Evolutionary conservation across 2,797 vertebrate genomes (phyloP).

Genomic region (Pristis pectinata): DNA sequence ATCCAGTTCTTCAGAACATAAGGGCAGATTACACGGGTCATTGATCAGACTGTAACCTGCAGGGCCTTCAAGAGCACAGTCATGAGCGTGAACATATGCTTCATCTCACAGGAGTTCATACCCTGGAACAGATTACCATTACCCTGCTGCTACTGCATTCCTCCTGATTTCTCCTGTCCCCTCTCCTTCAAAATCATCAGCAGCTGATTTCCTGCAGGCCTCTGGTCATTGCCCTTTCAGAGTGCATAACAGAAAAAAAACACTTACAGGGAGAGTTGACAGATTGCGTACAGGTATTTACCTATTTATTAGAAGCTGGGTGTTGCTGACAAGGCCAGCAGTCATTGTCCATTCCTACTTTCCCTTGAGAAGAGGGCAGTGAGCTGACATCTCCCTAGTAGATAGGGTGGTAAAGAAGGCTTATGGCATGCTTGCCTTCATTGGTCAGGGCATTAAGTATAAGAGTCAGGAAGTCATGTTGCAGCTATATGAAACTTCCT

Average conservation of each 20-base stretch:
- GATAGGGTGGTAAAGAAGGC: too few relatives aligned
- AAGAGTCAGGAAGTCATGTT: too few relatives aligned
- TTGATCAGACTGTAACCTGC: constrained; percentile 24
- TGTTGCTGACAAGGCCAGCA: too few relatives aligned
- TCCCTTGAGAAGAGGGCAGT: background rate
- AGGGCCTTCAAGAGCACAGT: constrained; percentile 24
- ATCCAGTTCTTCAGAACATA: constrained; percentile 33
- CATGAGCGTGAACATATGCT: constrained; percentile 3
- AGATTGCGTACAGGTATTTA: background rate
- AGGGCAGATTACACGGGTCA: constrained; percentile 52
- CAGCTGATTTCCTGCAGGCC: background rate
- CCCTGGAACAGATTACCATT: background rate
- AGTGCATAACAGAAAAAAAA: background rate
- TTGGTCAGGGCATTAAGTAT: too few relatives aligned
- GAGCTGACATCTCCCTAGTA: background rate
- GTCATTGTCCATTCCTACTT: background rate
- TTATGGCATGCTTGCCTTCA: too few relatives aligned
- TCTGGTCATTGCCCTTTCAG: background rate
- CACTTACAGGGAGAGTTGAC: background rate
- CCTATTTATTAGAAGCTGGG: too few relatives aligned
- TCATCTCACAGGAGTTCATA: constrained; percentile 10
- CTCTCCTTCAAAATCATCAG: background rate
- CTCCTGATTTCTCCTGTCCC: background rate
- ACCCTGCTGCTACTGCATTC: background rate
- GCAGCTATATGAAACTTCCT: too few relatives aligned